These are phyloP conservation scores for Temnothorax ravouxi DNA, from an alignment of 2,888 invertebrate genomes.

Conservation along the genomic window DNA sequence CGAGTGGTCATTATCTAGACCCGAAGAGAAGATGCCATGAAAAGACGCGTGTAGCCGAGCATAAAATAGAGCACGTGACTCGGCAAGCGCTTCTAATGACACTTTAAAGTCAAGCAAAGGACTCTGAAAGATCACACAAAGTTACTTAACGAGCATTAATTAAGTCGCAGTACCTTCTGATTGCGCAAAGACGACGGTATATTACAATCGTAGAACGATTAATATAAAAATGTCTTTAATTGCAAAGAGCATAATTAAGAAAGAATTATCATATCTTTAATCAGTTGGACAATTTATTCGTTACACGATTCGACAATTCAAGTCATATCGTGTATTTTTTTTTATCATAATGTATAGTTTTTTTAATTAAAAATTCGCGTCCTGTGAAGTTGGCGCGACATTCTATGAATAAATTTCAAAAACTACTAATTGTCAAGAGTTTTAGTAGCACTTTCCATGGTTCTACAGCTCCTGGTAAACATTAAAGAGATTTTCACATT, in stretches of 20 bases:
- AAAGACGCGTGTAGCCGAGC: slow-evolving; percentile 15
- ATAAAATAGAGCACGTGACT: slow-evolving; percentile 23
- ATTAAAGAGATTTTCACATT: too few relatives aligned
- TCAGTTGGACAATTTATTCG: background rate
- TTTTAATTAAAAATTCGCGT: background rate
- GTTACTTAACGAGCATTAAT: background rate
- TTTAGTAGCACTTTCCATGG: too few relatives aligned
- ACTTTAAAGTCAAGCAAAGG: background rate
- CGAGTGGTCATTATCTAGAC: slow-evolving; percentile 53
- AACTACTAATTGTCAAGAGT: too few relatives aligned
- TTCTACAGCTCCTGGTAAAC: too few relatives aligned
- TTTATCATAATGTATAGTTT: background rate
- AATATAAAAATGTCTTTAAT: background rate
- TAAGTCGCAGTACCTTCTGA: background rate
- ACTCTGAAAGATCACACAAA: background rate
- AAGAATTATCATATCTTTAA: background rate
- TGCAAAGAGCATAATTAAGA: background rate
- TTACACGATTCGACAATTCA: background rate
- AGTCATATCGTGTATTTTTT: background rate
- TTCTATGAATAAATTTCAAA: too few relatives aligned
- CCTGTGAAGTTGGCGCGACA: too few relatives aligned
- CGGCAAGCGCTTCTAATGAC: background rate
- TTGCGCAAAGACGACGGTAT: background rate
- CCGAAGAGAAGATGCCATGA: slow-evolving; percentile 25
- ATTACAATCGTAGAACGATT: background rate